Conservation (phyloP, 2,888 invertebrate genomes). For the Biston stratarius region DNA sequence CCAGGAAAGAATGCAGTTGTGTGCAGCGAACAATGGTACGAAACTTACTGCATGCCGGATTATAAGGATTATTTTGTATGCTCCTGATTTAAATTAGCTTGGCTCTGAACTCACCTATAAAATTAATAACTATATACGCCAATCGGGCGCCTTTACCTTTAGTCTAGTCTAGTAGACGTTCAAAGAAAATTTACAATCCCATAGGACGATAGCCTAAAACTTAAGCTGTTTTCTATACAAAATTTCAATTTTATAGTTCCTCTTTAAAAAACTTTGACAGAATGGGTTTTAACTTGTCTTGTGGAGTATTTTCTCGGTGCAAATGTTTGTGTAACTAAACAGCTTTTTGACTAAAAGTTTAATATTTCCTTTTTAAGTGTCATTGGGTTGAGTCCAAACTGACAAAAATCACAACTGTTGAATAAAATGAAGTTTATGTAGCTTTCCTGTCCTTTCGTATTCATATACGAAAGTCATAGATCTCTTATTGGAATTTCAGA, state of each 20-base stretch:
- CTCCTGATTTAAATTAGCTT: constrained; percentile 66
- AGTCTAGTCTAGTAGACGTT: constrained; percentile 40
- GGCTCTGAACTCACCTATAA: constrained; percentile 57
- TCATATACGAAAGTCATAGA: too few species aligned
- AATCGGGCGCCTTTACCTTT: constrained; percentile 53
- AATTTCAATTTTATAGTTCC: constrained; percentile 35
- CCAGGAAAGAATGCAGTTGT: constrained; percentile 73
- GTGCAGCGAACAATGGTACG: constrained; percentile 81
- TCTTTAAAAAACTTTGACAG: constrained; percentile 33
- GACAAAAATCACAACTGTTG: too few species aligned
- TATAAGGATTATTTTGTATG: constrained; percentile 74
- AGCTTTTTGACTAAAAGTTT: neutral
- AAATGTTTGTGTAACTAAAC: constrained; percentile 2
- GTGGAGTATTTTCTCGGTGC: neutral
- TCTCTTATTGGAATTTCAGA: too few species aligned
- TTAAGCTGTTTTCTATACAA: constrained; percentile 34
- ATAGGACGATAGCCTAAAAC: constrained; percentile 36
- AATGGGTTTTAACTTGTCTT: constrained; percentile 22
- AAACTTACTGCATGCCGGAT: constrained; percentile 78
- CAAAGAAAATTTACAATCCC: constrained; percentile 34
- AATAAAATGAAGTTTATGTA: too few species aligned
- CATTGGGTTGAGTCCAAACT: too few species aligned
- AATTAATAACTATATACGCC: constrained; percentile 52
- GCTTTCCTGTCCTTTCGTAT: too few species aligned
- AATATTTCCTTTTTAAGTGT: too few species aligned